Evolutionary conservation across 2,113 vertebrate genomes (phyloP), one percentile per base, ranked within the genome.

Genomic region (Larimichthys crocea): DNA sequence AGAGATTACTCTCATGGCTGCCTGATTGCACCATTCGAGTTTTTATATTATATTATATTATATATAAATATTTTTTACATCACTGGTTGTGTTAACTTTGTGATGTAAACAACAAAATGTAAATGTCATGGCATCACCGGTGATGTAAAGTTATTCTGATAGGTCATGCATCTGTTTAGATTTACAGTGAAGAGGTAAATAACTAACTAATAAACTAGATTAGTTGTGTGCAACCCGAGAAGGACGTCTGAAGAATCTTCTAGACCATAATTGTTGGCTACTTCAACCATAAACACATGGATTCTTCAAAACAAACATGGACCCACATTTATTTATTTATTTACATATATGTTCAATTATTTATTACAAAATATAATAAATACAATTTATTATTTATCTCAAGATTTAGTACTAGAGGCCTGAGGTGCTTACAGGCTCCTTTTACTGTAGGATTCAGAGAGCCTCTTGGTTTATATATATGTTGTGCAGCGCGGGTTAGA

Each of bases 131-230:
- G 35, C 6, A 35, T 35, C 7, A 35, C 35, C 6, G 5, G 35
- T 35, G 35, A 7, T 35, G 31, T 35, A 7, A 35, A 35, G 31
- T 35, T 35, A 35, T 6, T 7, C 31, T 7, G 6, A 8, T 19
- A 65, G 70, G 52, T 40, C 56, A 80, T 26, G 26, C 56, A 78
- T 71, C 42, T 26, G 31, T 65, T 76, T 56, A 53, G 60, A 59
- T 76, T 81, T 53, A 79, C 40, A 82, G 48, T 1, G 5, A 76
- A 20, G 49, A 62, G n/a, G 62, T 70, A 10, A 50, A 82, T 72
- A 74, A 29, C 50, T 72, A 74, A 29, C 50, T 40, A 40, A 40
- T 40, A 40, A 40, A 40, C 53, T 48, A 61, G 55, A 82, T 84
- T 57, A 78, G 49, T 31, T 35, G 70, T 85, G 46, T 76, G 42